Evolutionary conservation across 1,140 invertebrate genomes (phyloP).

Genomic region (Penaeus chinensis): DNA sequence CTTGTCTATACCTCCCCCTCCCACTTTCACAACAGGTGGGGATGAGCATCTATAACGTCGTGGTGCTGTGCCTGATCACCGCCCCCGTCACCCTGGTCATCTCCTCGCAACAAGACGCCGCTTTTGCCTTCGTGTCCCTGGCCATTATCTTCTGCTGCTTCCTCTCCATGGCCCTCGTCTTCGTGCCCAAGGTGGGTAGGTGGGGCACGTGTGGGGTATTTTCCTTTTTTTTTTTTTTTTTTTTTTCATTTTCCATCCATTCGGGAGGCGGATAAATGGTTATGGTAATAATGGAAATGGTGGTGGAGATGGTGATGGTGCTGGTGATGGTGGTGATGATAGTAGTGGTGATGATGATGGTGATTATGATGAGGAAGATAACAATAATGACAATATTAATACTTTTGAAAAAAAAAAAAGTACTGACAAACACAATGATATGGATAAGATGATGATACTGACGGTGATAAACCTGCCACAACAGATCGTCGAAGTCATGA

Average conservation of each 20-base stretch:
- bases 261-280: no score
- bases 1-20: not conserved
- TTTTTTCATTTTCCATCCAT: no score
- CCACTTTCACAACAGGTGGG: constrained; percentile 73
- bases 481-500: constrained; percentile 66
- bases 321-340: no score
- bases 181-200: constrained; percentile 87
- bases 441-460: no score
- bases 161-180: constrained; percentile 96
- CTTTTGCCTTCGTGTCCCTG: constrained; percentile 94
- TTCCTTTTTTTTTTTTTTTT: not conserved
- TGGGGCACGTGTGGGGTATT: no score
- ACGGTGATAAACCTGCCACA: not conserved
- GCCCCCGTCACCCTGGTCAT: constrained; percentile 97
- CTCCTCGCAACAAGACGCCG: constrained; percentile 93
- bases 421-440: no score
- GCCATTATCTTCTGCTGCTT: constrained; percentile 97
- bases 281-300: no score
- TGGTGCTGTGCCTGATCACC: constrained; percentile 96
- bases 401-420: not conserved
- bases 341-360: no score
- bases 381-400: not conserved
- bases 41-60: constrained; percentile 99
- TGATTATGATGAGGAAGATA: not conserved
- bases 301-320: no score